Evolutionary conservation across 2,113 vertebrate genomes (phyloP).

Genomic region (Festucalex cinctus): DNA sequence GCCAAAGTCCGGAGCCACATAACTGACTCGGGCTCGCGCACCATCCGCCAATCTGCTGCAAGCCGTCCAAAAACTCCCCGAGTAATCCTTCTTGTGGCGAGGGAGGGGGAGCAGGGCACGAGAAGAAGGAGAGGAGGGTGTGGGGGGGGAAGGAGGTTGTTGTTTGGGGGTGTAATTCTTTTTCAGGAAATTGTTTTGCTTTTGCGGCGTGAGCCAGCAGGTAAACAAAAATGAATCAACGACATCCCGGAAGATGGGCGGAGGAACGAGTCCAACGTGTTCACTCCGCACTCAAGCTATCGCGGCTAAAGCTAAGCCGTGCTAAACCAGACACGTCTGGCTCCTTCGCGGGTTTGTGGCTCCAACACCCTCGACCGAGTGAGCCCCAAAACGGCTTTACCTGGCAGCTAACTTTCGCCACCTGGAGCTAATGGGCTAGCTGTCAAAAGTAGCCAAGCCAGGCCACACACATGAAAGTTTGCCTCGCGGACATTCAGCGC

Average conservation of each 20-base stretch:
- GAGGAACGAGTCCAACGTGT: conserved; percentile 73
- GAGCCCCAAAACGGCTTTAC: not conserved
- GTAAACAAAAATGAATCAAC: conserved; percentile 66
- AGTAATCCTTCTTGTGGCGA: conserved; percentile 32
- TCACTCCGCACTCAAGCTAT: conserved; percentile 56
- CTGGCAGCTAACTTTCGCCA: conserved; percentile 19
- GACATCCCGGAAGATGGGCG: conserved; percentile 74
- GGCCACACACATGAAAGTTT: conserved; percentile 45
- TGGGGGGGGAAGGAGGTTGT: conserved; percentile 2
- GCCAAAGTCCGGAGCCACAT: conserved; percentile 68
- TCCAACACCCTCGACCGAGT: not conserved
- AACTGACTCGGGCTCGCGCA: conserved; percentile 39
- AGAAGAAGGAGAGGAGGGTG: not conserved
- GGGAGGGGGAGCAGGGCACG: conserved; percentile 6
- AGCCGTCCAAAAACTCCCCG: conserved; percentile 11
- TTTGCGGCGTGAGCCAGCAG: conserved; percentile 47
- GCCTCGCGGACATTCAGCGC: not conserved
- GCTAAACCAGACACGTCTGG: not conserved
- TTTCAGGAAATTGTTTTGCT: conserved; percentile 57
- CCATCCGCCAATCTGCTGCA: conserved; percentile 24
- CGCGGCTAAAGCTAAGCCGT: conserved; percentile 25
- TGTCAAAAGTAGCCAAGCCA: conserved; percentile 18
- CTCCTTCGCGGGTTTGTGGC: not conserved
- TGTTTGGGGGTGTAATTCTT: not conserved
- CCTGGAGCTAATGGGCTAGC: conserved; percentile 28